phyloP scores from a whole-genome alignment of 1,140 invertebrate genomes.

The Phthorimaea operculella region DNA sequence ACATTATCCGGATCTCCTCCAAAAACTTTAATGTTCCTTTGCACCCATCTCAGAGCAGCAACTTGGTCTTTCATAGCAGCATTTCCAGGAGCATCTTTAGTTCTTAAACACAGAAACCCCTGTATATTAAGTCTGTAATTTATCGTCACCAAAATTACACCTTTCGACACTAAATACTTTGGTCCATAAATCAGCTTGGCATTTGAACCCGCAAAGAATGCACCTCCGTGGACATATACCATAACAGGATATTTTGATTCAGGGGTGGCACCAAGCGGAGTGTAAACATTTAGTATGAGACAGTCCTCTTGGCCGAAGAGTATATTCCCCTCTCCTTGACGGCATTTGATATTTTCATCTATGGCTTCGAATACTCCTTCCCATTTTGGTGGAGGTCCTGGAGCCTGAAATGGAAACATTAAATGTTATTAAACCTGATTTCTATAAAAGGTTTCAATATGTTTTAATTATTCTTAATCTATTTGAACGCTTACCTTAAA shows the following conservation, averaged over 20 bases:
- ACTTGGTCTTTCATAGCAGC: conserved; percentile 64
- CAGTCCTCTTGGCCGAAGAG: conserved; percentile 53
- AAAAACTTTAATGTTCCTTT: conserved; percentile 53
- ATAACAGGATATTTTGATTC: conserved; percentile 52
- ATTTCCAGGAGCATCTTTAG: conserved; percentile 58
- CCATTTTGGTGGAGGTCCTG: conserved; percentile 69
- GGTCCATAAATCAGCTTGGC: conserved; percentile 64
- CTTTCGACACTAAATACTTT: conserved; percentile 69
- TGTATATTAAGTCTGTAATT: conserved; percentile 80
- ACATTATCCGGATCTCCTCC: conserved; percentile 60
- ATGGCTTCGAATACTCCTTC: conserved; percentile 67
- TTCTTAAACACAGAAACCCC: conserved; percentile 56
- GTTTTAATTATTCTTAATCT: no score
- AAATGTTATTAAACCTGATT: conserved; percentile 25
- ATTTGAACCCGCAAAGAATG: conserved; percentile 59
- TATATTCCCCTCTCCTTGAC: conserved; percentile 39
- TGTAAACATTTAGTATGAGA: conserved; percentile 56
- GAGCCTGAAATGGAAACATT: conserved; percentile 59
- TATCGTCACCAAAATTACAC: conserved; percentile 78
- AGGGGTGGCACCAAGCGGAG: conserved; percentile 35
- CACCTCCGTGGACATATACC: conserved; percentile 73
- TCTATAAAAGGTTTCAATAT: background rate
- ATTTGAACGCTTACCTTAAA: no score
- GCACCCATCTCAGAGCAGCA: conserved; percentile 58
- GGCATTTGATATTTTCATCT: conserved; percentile 64